phyloP scores from a whole-genome alignment of 2,888 invertebrate genomes.

The Celastrina argiolus region DNA sequence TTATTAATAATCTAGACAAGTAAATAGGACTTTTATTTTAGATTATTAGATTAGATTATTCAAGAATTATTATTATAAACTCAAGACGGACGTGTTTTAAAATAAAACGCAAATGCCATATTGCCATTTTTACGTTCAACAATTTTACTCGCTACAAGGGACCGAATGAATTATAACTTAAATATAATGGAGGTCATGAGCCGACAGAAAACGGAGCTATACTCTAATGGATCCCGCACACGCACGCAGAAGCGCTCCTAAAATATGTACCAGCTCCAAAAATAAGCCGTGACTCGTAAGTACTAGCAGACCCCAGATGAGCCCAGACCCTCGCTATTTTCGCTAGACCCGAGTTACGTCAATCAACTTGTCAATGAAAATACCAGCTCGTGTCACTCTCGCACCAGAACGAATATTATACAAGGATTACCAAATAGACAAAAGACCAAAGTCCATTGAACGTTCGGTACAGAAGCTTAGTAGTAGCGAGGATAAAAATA shows the following conservation, averaged over 20 bases:
- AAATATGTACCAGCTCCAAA: conserved; percentile 18
- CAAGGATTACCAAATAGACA: background rate
- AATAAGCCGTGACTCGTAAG: conserved; percentile 7
- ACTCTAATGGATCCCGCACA: conserved; percentile 17
- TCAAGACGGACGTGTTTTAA: background rate
- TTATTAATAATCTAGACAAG: too few relatives aligned
- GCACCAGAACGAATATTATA: conserved; percentile 36
- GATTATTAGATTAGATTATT: too few relatives aligned
- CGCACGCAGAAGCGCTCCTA: conserved; percentile 1
- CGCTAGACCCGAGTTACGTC: conserved; percentile 41
- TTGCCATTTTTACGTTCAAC: background rate
- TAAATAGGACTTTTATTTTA: too few relatives aligned
- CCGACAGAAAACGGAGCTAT: background rate
- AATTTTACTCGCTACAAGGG: background rate
- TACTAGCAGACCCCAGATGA: conserved; percentile 12
- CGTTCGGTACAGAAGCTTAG: conserved; percentile 5
- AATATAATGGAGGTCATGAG: conserved; percentile 12
- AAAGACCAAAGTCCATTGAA: background rate
- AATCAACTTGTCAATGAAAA: conserved; percentile 67
- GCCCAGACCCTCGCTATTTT: conserved; percentile 14
- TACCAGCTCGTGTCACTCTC: conserved; percentile 40
- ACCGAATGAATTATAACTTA: background rate
- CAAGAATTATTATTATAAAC: too few relatives aligned
- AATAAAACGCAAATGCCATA: background rate
- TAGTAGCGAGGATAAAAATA: background rate